These are phyloP conservation scores for Heliothis peltigera DNA, from an alignment of 2,888 invertebrate genomes.

Conservation along the genomic window DNA sequence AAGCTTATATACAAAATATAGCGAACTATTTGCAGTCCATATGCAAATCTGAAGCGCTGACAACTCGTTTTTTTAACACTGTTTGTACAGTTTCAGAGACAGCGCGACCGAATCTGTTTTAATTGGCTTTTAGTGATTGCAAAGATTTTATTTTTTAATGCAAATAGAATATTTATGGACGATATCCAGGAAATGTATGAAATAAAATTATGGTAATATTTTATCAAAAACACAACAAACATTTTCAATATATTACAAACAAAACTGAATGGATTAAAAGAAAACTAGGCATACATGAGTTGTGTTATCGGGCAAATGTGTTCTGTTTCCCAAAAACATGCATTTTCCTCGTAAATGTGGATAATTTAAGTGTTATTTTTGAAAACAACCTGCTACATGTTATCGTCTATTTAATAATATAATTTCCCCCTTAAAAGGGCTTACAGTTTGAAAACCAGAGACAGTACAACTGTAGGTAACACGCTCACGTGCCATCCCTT, in stretches of 20 bases:
- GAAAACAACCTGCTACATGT: too few species aligned
- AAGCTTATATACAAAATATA: constrained; percentile 15
- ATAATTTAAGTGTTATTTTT: too few species aligned
- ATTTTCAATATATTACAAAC: background rate
- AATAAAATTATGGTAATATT: too few species aligned
- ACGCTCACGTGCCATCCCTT: constrained; percentile 46
- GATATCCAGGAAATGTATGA: too few species aligned
- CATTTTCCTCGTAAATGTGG: background rate
- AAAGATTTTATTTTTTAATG: background rate
- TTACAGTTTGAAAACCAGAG: constrained; percentile 19
- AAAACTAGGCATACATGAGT: too few species aligned
- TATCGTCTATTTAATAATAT: background rate
- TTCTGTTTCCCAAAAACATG: background rate
- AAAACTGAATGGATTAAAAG: background rate
- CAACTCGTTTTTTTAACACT: constrained; percentile 38
- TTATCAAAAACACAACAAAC: background rate
- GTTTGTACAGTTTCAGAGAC: constrained; percentile 28
- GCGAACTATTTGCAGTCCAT: constrained; percentile 22
- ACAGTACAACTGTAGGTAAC: constrained; percentile 7
- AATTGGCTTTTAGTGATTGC: background rate
- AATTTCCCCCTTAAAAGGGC: constrained; percentile 18
- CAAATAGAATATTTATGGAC: background rate
- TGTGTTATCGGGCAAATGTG: too few species aligned
- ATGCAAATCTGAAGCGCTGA: constrained; percentile 36
- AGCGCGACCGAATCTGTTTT: constrained; percentile 31